A percentile compares a stretch with the other conserved stretches of the same genome.
phyloP scores from a whole-genome alignment of 92 coral and sea anemone species.

The Zoanthus sociatus region DNA sequence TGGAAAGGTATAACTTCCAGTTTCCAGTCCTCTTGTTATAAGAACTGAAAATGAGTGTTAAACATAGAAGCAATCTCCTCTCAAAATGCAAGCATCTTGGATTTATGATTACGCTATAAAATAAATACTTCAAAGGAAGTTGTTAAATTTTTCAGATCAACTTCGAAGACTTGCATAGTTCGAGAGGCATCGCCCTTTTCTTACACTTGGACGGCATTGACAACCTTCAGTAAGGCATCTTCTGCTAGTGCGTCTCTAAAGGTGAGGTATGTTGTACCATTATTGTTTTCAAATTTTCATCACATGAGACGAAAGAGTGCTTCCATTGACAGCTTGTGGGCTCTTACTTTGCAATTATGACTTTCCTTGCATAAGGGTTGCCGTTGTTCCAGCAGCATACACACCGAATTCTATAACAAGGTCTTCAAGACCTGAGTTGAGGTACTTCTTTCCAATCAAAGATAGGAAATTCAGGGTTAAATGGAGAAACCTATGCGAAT shows the following conservation, averaged over 20 bases:
- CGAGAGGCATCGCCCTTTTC: background rate
- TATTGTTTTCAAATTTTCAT: conserved; percentile 51
- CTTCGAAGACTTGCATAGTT: conserved; percentile 5
- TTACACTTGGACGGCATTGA: background rate
- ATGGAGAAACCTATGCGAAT: conserved; percentile 73
- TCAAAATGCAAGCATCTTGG: conserved; percentile 64
- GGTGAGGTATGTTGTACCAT: conserved; percentile 1
- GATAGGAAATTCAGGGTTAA: conserved; percentile 56
- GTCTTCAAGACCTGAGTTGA: conserved; percentile 66
- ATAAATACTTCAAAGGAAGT: conserved; percentile 7
- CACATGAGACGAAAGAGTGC: conserved; percentile 55
- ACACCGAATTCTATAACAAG: conserved; percentile 70
- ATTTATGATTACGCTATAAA: conserved; percentile 37
- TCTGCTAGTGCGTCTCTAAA: background rate
- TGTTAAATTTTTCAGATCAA: conserved; percentile 8
- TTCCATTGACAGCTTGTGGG: conserved; percentile 62
- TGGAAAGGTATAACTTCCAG: no score
- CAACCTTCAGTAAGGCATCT: background rate
- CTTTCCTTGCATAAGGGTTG: conserved; percentile 64
- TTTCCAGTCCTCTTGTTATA: conserved; percentile 64
- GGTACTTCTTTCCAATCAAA: conserved; percentile 50
- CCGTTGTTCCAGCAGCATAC: conserved; percentile 61
- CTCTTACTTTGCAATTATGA: conserved; percentile 48
- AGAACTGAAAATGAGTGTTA: conserved; percentile 43
- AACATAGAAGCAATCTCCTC: conserved; percentile 54